A percentile compares a stretch with the other conserved stretches of the same genome.
These are phyloP conservation scores for Oncorhynchus tshawytscha DNA, from an alignment of 2,113 vertebrate species.

Conservation along the genomic window DNA sequence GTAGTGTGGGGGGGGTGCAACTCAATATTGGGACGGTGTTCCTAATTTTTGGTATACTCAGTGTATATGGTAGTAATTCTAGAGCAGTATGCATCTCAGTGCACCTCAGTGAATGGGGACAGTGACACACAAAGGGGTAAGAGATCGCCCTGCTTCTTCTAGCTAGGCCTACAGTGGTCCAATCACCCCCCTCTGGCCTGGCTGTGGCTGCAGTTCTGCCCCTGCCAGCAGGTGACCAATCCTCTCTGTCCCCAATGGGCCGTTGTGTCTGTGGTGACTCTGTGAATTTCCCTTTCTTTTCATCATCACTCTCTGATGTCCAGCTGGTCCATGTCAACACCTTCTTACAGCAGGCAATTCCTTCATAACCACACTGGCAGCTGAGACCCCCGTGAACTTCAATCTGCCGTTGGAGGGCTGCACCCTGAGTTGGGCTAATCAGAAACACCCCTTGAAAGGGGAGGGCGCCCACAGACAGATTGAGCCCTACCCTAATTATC, in stretches of 20 bases:
- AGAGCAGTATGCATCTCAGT: background rate
- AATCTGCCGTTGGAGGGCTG: conserved; percentile 83
- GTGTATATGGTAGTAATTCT: background rate
- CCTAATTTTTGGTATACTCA: background rate
- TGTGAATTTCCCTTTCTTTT: conserved; percentile 91
- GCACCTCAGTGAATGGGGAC: conserved; percentile 5
- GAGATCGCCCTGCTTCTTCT: too few species aligned
- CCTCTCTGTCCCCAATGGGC: conserved; percentile 69
- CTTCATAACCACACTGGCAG: conserved; percentile 88
- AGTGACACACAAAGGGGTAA: background rate
- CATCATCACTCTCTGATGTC: conserved; percentile 85
- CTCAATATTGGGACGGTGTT: too few species aligned
- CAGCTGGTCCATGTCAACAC: conserved; percentile 99
- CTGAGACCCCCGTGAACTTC: conserved; percentile 90
- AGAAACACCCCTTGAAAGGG: conserved; percentile 74
- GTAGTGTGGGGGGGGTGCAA: too few species aligned
- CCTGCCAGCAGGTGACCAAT: conserved; percentile 65
- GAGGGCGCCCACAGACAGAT: conserved; percentile 72
- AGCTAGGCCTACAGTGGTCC: too few species aligned
- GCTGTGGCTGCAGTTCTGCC: conserved; percentile 61
- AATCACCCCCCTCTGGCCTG: conserved; percentile 39
- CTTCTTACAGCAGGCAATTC: conserved; percentile 93
- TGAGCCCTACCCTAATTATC: conserved; percentile 78
- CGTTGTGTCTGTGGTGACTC: conserved; percentile 77
- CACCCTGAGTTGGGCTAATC: conserved; percentile 80